Evolutionary conservation across 2,113 vertebrate species (phyloP).

Genomic region (Pao palembangensis): DNA sequence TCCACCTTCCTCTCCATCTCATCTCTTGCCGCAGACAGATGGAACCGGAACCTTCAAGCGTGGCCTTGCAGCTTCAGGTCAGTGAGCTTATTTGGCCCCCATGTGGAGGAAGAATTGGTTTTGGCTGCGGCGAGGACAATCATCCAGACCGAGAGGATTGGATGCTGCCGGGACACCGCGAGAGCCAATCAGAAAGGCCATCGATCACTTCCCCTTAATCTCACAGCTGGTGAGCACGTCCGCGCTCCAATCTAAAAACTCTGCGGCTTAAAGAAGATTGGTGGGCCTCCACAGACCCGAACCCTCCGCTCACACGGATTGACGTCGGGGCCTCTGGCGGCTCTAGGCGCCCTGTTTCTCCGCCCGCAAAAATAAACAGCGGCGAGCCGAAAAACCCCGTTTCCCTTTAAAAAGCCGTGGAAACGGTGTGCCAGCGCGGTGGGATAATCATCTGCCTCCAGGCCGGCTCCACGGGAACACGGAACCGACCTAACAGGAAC

Average conservation of each 20-base stretch:
- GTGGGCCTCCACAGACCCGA: conserved; percentile 37
- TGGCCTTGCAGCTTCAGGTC: conserved; percentile 62
- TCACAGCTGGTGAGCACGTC: conserved; percentile 70
- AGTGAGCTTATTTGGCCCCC: conserved; percentile 62
- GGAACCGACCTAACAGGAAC: not conserved
- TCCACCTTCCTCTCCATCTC: not conserved
- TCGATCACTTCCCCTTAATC: conserved; percentile 70
- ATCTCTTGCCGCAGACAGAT: conserved; percentile 5
- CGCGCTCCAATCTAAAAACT: conserved; percentile 62
- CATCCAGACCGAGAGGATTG: conserved; percentile 53
- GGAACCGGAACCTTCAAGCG: conserved; percentile 42
- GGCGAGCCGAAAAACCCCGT: not conserved
- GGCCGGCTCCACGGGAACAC: too few relatives aligned
- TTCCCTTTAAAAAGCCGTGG: too few relatives aligned
- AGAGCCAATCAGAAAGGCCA: conserved; percentile 67
- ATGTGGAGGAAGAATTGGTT: conserved; percentile 64
- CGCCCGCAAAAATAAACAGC: not conserved
- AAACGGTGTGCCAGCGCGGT: not conserved
- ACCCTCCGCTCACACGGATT: conserved; percentile 28
- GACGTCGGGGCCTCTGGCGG: not conserved
- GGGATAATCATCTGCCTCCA: not conserved
- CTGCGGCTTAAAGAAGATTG: conserved; percentile 51
- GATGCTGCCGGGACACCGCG: conserved; percentile 51
- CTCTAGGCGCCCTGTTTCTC: not conserved
- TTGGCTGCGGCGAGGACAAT: conserved; percentile 52